A percentile compares a stretch with the other conserved stretches of the same genome.
Evolutionary conservation across 2,888 invertebrate genomes (phyloP).

Genomic region (Synergus umbraculus): DNA sequence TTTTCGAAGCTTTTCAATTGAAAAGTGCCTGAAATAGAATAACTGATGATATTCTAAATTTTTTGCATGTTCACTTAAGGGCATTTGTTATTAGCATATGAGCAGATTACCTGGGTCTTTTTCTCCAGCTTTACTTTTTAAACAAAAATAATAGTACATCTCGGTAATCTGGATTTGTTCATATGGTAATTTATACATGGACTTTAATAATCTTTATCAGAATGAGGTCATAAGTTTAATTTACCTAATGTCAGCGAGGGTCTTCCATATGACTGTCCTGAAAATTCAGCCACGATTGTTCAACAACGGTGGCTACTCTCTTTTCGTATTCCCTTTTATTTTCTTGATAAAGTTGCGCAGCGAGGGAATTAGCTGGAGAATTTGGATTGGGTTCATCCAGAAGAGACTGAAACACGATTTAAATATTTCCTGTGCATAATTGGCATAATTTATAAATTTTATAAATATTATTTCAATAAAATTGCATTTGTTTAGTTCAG

Average conservation of each 20-base stretch:
- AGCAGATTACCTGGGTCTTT: background rate
- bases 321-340: constrained; percentile 84
- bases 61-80: background rate
- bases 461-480: no score
- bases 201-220: background rate
- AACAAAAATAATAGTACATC: background rate
- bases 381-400: constrained; percentile 85
- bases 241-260: constrained; percentile 73
- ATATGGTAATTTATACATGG: no score
- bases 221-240: background rate
- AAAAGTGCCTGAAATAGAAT: background rate
- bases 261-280: constrained; percentile 75
- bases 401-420: constrained; percentile 79
- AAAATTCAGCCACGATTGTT: constrained; percentile 81
- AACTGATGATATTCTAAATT: background rate
- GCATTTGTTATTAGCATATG: background rate
- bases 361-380: constrained; percentile 83
- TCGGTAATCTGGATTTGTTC: no score
- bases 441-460: constrained; percentile 42
- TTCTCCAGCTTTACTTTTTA: no score
- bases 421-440: constrained; percentile 44
- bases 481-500: no score
- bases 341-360: constrained; percentile 84
- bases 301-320: constrained; percentile 82
- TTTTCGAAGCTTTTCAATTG: background rate